A percentile compares a stretch with the other conserved stretches of the same genome.
Conservation (phyloP, 2,113 vertebrate genomes). For the Sebastes fasciatus region DNA sequence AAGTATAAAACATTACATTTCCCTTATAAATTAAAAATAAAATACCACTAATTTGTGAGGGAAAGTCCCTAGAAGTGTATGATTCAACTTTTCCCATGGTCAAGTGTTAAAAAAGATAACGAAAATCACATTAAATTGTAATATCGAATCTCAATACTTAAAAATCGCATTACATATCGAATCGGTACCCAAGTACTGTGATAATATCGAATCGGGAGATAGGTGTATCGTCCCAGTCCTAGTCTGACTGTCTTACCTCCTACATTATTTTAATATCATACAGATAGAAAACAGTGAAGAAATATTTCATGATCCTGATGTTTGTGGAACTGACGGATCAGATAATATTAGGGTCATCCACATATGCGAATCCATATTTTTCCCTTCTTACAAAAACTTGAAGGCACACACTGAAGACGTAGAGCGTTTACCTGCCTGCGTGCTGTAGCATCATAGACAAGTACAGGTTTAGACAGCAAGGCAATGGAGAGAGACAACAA, state of each 20-base stretch:
- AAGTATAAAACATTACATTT: too few species aligned
- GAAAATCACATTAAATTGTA: too few species aligned
- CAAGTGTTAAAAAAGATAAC: too few species aligned
- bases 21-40: too few species aligned
- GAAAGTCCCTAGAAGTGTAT: too few species aligned
- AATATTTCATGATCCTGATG: not conserved
- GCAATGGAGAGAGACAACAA: constrained; percentile 77
- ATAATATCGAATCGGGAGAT: too few species aligned
- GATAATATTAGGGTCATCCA: constrained; percentile 11
- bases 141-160: too few species aligned
- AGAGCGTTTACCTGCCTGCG: constrained; percentile 39
- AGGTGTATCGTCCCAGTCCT: too few species aligned
- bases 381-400: constrained; percentile 1
- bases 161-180: too few species aligned
- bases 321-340: constrained; percentile 8
- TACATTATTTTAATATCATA: not conserved
- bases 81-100: too few species aligned
- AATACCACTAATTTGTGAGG: too few species aligned
- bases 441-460: constrained; percentile 56
- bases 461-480: constrained; percentile 64
- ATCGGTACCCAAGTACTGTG: too few species aligned
- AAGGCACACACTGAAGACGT: constrained; percentile 25
- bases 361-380: constrained; percentile 34
- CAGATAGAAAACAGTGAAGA: constrained; percentile 7
- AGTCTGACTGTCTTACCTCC: not conserved